Evolutionary conservation across 2,113 vertebrate genomes (phyloP), one percentile per base, ranked within the genome.

Genomic region (Mustelus asterias): DNA sequence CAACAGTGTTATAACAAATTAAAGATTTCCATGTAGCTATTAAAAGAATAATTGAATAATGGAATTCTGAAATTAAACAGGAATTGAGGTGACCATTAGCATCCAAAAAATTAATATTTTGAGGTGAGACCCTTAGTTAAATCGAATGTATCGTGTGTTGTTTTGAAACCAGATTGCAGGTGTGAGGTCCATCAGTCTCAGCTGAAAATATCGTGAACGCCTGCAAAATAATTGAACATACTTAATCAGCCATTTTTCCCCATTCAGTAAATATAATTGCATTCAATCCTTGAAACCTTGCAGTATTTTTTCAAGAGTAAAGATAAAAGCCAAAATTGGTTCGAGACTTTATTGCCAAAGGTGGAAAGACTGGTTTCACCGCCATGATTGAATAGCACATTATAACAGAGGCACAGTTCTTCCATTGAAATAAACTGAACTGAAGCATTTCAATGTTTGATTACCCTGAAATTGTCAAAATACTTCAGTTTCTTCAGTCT

Each of bases 381-480:
- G 65, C 33, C 58, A 11, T 67, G 63, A 37, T 67, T 48, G 18
- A 33, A 24, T 41, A 67, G 8, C 16, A 67, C 63, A 18, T 41
- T 67, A 37, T 67, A 33, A 94, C 90, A 41, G 16, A n/a, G 10
- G 60, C 24, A 60, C 41, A 33, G 33, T 94, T 67, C 29, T 67
- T 67, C 18, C 33, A 67, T 67, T 67, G 33, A 94, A 37, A 24
- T 48, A 41, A 94, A 67, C 33, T n/a, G 22, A 65, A 29, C 54
- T 58, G 58, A 60, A 90, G 26, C 88, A 16, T 93, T 93, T 67
- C 90, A 94, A 67, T 67, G n/a, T 67, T 67, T 94, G 60, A 67
- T 67, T 94, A 37, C n/a, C 37, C 37, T 69, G 65, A 94, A 94
- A 94, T 94, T 70, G 37, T 70, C 63, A 94, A 94, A 94, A 69